Percentiles rank a stretch among this genome's conserved stretches.
These are phyloP conservation scores for Falcunculus frontatus DNA, from an alignment of 2,113 vertebrate species.

Conservation along the genomic window DNA sequence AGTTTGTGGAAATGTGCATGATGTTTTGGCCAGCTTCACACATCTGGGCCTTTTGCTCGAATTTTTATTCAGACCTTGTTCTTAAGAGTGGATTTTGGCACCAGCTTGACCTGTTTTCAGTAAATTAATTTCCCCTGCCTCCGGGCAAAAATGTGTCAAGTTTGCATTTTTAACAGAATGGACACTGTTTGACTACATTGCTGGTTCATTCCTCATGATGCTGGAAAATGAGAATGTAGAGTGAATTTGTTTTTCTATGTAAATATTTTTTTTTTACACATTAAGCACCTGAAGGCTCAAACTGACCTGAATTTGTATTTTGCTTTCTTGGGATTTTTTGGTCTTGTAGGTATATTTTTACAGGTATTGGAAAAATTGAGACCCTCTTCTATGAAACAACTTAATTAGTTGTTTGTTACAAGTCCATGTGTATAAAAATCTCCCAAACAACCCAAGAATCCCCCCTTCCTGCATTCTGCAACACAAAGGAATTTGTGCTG, in stretches of 20 bases:
- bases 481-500: not conserved
- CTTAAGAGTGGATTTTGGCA: not conserved
- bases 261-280: not conserved
- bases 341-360: not conserved
- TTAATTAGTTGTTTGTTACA: not conserved
- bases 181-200: not conserved
- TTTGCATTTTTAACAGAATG: not conserved
- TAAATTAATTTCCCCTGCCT: not conserved
- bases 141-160: not conserved
- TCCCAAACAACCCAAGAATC: accelerated
- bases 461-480: not conserved
- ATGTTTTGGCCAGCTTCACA: not conserved
- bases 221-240: not conserved
- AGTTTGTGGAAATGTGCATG: not conserved
- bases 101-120: not conserved
- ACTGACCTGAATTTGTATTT: not conserved
- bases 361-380: not conserved
- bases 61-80: not conserved
- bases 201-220: not conserved
- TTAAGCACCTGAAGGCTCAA: not conserved
- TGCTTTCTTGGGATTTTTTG: not conserved
- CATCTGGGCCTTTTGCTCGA: not conserved
- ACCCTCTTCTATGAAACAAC: not conserved
- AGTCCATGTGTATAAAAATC: not conserved
- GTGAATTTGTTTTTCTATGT: not conserved